Evolutionary conservation across 2,888 invertebrate genomes (phyloP), one percentile per base, ranked within the genome.

Genomic region (Lepidonotus clava): DNA sequence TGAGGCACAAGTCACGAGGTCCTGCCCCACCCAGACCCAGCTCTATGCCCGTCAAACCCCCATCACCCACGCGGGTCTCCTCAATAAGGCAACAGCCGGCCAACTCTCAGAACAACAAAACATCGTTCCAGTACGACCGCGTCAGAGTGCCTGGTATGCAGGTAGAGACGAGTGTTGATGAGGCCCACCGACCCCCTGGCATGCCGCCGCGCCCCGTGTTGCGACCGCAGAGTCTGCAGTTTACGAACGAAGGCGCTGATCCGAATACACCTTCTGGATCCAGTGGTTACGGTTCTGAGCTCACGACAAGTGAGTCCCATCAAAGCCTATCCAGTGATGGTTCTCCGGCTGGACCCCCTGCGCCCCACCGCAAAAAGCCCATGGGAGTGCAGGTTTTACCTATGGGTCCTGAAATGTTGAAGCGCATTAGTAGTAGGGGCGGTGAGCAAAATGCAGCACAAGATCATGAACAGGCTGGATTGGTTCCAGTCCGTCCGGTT

Each of bases 371-470:
- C 8, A 56, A 56, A 67, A 38, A 56, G 1, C 40, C 46, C 14
- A 24, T 85, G 0, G 85, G 85, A n/a, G 76, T 85, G 8, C 85
- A 71, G 36, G 85, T 85, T 2, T 34, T 85, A 11, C 85, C 85
- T 24, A 28, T 85, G 32, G 85, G 85, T 28, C 67, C 85, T 32
- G 76, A 40, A 34, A 71, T 71, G 71, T 41, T 71, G 61, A 32
- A 36, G 28, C 51, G 18, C 21, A 24, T 32, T 76, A 21, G 21
- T 32, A 76, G 34, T 14, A n/a, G n/a, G n/a, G n/a, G 38, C 71
- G 38, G 21, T 14, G 21, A 38, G 71, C 34, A 36, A n/a, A 71
- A 71, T 21, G 34, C 71, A 38, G 18, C 71, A 34, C 11, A 18
- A 71, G 71, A 11, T 1, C 36, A 71, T 11, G 36, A 11, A 0